Evolutionary conservation across 2,113 vertebrate genomes (phyloP), one percentile per base, ranked within the genome.

Genomic region (Rhabdomys dilectus): DNA sequence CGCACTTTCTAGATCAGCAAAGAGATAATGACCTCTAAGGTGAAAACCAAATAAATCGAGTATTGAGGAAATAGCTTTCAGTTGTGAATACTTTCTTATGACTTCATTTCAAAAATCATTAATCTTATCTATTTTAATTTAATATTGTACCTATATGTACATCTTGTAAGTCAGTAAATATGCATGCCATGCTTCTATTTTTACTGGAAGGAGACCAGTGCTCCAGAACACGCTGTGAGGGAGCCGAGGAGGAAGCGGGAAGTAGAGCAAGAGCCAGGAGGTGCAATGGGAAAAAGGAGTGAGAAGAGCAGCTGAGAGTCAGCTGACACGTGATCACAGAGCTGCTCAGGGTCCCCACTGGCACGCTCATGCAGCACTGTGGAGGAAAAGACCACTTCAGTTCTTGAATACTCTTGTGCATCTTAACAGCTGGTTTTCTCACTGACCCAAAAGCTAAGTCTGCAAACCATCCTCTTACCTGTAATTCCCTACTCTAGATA

Each of bases 81-180:
- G 60, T 84, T 64, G 48, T 16, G 87, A 26, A 22, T 68, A 58
- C 85, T 87, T 91, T 91, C 51, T 45, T 91, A 93, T 42, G 13
- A 39, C 26, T 85, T 77, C 39, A 72, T 42, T 90, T 95, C 48
- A 70, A 87, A 91, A 91, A 77, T 88, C 3, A 72, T 70, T 53
- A 51, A 11, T 94, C 91, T 92, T 89, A 48, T 53, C 51, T 39
- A 58, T 94, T 42, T 91, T 48, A 89, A 77, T n/a, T 19, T 8
- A 80, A 51, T 29, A 77, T 26, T 58, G 29, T 16, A 73, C 34
- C 13, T 81, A 48, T 15, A 78, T 9, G 36, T n/a, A 17, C 45
- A 72, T n/a, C 78, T 73, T 51, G 16, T 72, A 93, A 92, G 31
- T 88, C 51, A 36, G 17, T 91, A 60, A 94, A 3, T 53, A 62